Conservation (phyloP, 2,113 vertebrate genomes). For the Prunella himalayana region DNA sequence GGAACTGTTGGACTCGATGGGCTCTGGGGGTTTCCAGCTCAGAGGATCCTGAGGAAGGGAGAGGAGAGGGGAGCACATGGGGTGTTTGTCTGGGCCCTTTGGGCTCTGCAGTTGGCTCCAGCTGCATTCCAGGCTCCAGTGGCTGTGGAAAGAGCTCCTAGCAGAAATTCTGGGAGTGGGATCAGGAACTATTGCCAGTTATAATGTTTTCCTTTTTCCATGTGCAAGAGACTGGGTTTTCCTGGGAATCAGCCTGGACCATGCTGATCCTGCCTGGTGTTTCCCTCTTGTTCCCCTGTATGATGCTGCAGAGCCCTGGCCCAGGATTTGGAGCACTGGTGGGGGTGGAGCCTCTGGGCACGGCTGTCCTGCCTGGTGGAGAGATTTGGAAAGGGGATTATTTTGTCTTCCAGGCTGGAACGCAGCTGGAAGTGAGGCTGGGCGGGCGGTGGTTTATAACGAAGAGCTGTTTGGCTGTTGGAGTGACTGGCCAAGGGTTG, state of each 20-base stretch:
- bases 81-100: not conserved
- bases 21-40: not conserved
- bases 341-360: not conserved
- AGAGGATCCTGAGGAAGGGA: not conserved
- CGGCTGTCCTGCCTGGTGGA: not conserved
- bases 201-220: not conserved
- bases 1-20: fast-evolving
- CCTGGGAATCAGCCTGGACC: not conserved
- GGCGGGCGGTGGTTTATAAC: not conserved
- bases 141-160: not conserved
- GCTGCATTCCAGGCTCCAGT: not conserved
- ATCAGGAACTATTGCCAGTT: not conserved
- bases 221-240: not conserved
- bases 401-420: not conserved
- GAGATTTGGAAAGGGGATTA: not conserved
- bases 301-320: not conserved
- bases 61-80: not conserved
- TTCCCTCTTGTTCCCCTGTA: not conserved
- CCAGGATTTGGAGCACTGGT: not conserved
- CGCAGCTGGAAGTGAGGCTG: not conserved
- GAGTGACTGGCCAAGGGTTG: not conserved
- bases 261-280: too few species aligned
- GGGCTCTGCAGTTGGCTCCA: not conserved
- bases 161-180: not conserved
- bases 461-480: not conserved